Conservation (phyloP, 2,888 invertebrate species). For the Muscina levida region DNA sequence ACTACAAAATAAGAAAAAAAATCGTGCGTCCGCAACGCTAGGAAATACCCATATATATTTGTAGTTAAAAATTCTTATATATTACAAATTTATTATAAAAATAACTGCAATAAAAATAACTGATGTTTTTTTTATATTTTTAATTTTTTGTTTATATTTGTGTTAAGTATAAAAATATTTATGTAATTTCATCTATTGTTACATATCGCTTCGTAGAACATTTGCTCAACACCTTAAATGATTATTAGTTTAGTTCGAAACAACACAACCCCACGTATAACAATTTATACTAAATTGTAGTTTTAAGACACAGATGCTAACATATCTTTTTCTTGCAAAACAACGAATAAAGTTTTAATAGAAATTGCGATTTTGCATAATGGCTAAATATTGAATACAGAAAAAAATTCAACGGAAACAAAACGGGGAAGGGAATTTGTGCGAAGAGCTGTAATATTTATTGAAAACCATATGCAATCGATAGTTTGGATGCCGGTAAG, state of each 20-base stretch:
- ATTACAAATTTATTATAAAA: too few species aligned
- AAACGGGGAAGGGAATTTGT: constrained; percentile 15
- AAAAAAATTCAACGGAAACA: constrained; percentile 2
- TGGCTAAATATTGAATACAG: background rate
- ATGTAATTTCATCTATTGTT: constrained; percentile 17
- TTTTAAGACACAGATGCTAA: constrained; percentile 22
- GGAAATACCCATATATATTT: constrained; percentile 3
- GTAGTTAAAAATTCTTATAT: background rate
- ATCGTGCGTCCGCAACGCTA: too few species aligned
- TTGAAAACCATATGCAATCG: background rate
- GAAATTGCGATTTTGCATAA: constrained; percentile 19
- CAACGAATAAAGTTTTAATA: constrained; percentile 20
- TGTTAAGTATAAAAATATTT: background rate
- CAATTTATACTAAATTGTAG: constrained; percentile 11
- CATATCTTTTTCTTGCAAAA: constrained; percentile 10
- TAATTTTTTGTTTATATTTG: constrained; percentile 3
- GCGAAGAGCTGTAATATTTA: constrained; percentile 18
- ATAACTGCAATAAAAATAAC: too few species aligned
- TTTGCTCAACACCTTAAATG: constrained; percentile 21
- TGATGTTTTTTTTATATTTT: constrained; percentile 12
- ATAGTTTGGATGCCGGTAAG: background rate
- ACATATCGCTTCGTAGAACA: constrained; percentile 4
- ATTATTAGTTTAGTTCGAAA: constrained; percentile 9
- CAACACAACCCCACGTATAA: constrained; percentile 10
- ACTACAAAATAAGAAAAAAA: too few species aligned